These are phyloP conservation scores for Allobates femoralis DNA, from an alignment of 2,797 vertebrate species.

Conservation along the genomic window DNA sequence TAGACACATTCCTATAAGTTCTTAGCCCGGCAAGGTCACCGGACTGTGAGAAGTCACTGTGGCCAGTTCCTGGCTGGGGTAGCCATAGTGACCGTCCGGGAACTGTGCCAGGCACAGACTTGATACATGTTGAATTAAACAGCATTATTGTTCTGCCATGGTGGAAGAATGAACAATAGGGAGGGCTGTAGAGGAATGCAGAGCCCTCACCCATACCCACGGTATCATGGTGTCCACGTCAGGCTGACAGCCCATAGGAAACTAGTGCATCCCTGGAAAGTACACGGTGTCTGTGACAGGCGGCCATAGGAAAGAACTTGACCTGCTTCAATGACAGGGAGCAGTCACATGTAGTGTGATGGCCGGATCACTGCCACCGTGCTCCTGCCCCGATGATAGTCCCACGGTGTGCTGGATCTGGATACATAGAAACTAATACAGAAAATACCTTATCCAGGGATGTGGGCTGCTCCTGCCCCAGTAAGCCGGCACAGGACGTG, in stretches of 20 bases:
- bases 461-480: neutral
- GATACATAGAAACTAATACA: neutral
- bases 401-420: too few relatives aligned
- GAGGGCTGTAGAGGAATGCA: neutral
- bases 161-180: constrained; percentile 13
- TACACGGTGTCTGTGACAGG: neutral
- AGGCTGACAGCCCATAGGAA: neutral
- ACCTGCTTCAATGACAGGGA: constrained; percentile 9
- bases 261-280: constrained; percentile 18
- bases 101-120: neutral
- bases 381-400: too few relatives aligned
- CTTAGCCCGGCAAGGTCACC: neutral
- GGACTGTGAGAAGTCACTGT: neutral
- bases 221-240: neutral
- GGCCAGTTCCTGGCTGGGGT: neutral
- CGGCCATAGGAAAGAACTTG: constrained; percentile 25
- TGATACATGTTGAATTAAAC: constrained; percentile 3
- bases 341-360: neutral
- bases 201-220: neutral
- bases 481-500: constrained; percentile 37
- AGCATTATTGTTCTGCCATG: constrained; percentile 3
- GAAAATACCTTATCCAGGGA: constrained; percentile 18
- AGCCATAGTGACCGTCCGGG: constrained; percentile 18
- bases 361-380: too few relatives aligned
- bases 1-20: neutral